phyloP scores from a whole-genome alignment of 1,140 invertebrate species.

The Cotesia glomerata region DNA sequence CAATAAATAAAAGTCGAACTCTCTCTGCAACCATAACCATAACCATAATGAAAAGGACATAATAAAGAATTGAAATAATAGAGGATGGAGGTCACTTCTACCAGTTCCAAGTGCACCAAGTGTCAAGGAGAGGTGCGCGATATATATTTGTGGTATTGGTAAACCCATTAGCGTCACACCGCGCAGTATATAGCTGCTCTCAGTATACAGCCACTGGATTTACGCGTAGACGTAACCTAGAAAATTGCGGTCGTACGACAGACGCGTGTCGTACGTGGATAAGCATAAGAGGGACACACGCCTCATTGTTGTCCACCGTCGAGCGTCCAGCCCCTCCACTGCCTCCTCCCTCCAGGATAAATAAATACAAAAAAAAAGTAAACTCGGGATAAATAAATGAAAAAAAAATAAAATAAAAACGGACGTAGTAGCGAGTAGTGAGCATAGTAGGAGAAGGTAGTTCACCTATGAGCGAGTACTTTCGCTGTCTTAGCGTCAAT shows the following conservation, averaged over 20 bases:
- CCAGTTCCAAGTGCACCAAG: no score
- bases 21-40: no score
- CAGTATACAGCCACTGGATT: constrained; percentile 31
- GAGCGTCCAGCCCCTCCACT: no score
- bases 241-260: constrained; percentile 40
- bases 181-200: no score
- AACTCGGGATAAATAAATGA: not conserved
- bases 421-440: not conserved
- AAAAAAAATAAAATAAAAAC: not conserved
- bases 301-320: constrained; percentile 17
- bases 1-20: no score
- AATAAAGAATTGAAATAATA: no score
- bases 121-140: not conserved
- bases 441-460: constrained; percentile 17
- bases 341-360: not conserved
- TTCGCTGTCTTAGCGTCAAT: constrained; percentile 52
- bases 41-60: no score
- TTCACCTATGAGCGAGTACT: constrained; percentile 39
- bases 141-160: not conserved
- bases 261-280: constrained; percentile 36
- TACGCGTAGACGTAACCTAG: constrained; percentile 59
- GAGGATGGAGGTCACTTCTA: no score
- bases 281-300: constrained; percentile 36
- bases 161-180: no score
- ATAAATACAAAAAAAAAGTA: not conserved